phyloP scores from a whole-genome alignment of 1,140 invertebrate species.

The Leptinotarsa lineolata region DNA sequence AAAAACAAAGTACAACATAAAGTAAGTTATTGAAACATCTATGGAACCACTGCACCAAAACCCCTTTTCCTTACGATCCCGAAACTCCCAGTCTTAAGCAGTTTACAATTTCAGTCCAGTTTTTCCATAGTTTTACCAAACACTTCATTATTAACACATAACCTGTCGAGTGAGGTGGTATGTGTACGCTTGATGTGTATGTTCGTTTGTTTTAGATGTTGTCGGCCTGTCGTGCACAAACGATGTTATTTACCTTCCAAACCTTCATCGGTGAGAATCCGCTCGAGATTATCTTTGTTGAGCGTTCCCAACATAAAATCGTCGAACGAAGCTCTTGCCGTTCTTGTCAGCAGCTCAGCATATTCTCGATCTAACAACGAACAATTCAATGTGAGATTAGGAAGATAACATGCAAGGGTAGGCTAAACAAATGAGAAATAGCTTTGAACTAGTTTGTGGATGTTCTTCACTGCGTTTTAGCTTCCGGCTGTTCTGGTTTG shows the following conservation, averaged over 20 bases:
- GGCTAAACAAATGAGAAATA: not conserved
- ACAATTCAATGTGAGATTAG: not conserved
- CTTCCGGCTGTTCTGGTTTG: too few relatives aligned
- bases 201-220: not conserved
- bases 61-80: too few relatives aligned
- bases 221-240: constrained; percentile 13
- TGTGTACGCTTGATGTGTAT: constrained; percentile 1
- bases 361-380: constrained; percentile 39
- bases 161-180: constrained; percentile 27
- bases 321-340: constrained; percentile 41
- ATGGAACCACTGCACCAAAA: too few relatives aligned
- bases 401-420: not conserved
- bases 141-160: not conserved
- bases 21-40: too few relatives aligned
- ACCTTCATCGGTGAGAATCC: constrained; percentile 32
- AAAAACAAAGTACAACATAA: too few relatives aligned
- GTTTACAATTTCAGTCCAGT: too few relatives aligned
- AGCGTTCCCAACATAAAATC: constrained; percentile 33
- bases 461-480: too few relatives aligned
- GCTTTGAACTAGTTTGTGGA: too few relatives aligned
- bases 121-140: too few relatives aligned
- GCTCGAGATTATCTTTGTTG: constrained; percentile 35
- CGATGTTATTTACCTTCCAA: constrained; percentile 34
- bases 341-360: constrained; percentile 33
- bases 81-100: too few relatives aligned